Percentiles rank a stretch among this genome's conserved stretches.
Conservation (phyloP, 2,113 vertebrate species). For the Melospiza melodia region DNA sequence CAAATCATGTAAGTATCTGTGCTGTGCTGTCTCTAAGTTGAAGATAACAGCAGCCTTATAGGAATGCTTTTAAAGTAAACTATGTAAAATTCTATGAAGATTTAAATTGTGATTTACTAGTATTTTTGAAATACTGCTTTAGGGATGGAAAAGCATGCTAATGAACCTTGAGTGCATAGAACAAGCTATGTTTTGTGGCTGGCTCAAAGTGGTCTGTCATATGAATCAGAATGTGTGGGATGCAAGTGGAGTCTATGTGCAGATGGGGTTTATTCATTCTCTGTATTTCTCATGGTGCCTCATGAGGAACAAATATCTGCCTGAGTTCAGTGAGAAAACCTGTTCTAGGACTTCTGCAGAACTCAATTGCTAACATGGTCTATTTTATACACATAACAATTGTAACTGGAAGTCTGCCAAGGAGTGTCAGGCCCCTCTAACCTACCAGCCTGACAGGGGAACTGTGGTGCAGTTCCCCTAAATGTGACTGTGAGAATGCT, state of each 20-base stretch:
- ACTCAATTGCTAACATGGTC: accelerated
- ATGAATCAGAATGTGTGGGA: background rate
- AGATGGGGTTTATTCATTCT: background rate
- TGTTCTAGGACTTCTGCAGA: background rate
- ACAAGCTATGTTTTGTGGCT: background rate
- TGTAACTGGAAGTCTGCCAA: background rate
- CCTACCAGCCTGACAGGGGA: background rate
- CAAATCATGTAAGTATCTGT: constrained; percentile 20
- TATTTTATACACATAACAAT: background rate
- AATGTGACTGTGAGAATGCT: background rate
- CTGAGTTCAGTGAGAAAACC: background rate
- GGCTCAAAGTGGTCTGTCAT: background rate
- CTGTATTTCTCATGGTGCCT: background rate
- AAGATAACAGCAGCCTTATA: constrained; percentile 28
- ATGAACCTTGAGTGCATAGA: background rate
- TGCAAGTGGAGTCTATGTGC: background rate
- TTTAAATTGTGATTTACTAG: constrained; percentile 5
- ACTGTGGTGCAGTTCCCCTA: background rate
- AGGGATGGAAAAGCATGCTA: background rate
- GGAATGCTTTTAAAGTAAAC: constrained; percentile 38
- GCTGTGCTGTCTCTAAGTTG: constrained; percentile 19
- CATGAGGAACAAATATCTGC: background rate
- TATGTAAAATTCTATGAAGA: constrained; percentile 8
- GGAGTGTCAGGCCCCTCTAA: background rate
- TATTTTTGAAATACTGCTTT: constrained; percentile 15